Evolutionary conservation across 2,888 invertebrate genomes (phyloP), one percentile per base, ranked within the genome.

Genomic region (Meteorus cinctellus): DNA sequence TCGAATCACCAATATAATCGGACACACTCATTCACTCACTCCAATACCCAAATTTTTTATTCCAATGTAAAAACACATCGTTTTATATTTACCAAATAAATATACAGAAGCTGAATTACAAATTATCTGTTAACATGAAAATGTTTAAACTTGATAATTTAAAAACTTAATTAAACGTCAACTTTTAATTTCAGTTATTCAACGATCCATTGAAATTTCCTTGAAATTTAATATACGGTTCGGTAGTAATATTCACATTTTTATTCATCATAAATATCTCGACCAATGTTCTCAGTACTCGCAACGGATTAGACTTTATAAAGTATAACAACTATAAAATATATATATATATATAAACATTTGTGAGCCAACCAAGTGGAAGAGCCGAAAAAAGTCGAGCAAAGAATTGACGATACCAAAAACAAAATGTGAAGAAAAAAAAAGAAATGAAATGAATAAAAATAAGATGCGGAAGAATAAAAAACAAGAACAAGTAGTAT

Each of bases 401-500:
- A n/a, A 41, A 65, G 65, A 36, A 62, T 62, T 62, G n/a, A 41
- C 65, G 41, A 34, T 34, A 65, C 19, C 24, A 16, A 34, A 34
- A 66, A 41, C 34, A 72, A 51, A n/a, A 62, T 66, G n/a, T n/a
- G n/a, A 19, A 19, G 4, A 55, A 24, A 55, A 19, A 4, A 19
- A 55, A 55, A 16, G n/a, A 55, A 55, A 62, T 16, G 31, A 45
- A 48, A 48, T 55, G 19, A 19, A 55, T 19, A 55, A 74, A 41
- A 63, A 55, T 31, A 65, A 12, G 60, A 65, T 36, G 48, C 62
- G 66, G 72, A 76, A 77, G 51, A 74, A 63, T 29, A 75, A 51
- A 10, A 41, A 16, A 62, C 19, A 27, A 34, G 12, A 63, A 34
- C n/a, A 60, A 24, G 4, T 8, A 60, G 14, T 62, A 55, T 14